Base-by-base conservation (phyloP, 2,113 vertebrate species). In the Lamprologus speciosus region DNA sequence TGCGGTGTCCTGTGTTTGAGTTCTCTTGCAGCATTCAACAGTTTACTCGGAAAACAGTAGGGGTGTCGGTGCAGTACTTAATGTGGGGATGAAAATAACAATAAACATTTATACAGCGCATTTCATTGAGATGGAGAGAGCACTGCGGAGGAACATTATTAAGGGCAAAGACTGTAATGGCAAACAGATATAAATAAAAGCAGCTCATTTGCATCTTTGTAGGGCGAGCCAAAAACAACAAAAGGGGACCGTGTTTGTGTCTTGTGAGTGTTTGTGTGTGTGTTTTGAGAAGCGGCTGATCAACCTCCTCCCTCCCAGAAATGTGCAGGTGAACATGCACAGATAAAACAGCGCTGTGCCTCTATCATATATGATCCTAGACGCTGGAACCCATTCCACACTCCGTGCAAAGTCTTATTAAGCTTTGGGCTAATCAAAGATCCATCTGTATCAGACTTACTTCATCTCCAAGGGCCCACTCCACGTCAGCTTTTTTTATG, bases 401-500 rank as follows among this genome's bases (percentile, higher is more conserved):
- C 84, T 90, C 89, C 23, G 45, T 51, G 54, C 42, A 1, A 28
- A 80, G 79, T 54, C 60, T 86, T 85, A 92, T 94, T 93, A 93
- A 89, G 83, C 83, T 81, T 51, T 26, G 86, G 70, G 87, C 88
- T 87, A 92, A 92, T 94, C 91, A 93, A 89, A 92, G 82, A 93
- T 87, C 75, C 9, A 26, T 70, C 79, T 83, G 33, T 86, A 92
- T 88, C 87, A 85, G 84, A 65, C 84, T 86, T 3, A 82, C 83
- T 92, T 93, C 53, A 88, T 84, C 91, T 94, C 88, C 10, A 31
- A 88, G 80, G 80, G 58, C 80, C 60, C 53, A 53, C 86, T 93
- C 83, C 63, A 78, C 33, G 54, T 87, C 81, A 75, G 84, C 89
- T 51, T 85, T 86, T 54, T 78, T 89, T 79, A 33, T 68, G n/a